These are phyloP conservation scores for Hormaphis cornu DNA, from an alignment of 1,140 invertebrate genomes.

Conservation along the genomic window DNA sequence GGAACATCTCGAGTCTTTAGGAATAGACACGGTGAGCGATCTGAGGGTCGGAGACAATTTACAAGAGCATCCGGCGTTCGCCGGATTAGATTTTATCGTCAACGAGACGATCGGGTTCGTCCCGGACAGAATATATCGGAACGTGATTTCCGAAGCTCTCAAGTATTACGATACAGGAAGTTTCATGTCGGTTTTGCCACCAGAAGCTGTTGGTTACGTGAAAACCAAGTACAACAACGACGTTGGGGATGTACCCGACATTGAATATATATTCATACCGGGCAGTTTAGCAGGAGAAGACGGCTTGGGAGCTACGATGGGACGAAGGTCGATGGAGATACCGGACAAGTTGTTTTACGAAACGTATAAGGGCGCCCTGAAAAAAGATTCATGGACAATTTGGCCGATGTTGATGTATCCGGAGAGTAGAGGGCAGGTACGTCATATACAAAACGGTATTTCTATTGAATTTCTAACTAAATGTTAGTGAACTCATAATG, in stretches of 20 bases:
- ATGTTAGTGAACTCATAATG: too few relatives aligned
- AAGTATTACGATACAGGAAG: constrained; percentile 42
- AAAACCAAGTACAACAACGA: constrained; percentile 47
- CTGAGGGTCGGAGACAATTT: constrained; percentile 70
- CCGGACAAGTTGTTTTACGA: constrained; percentile 41
- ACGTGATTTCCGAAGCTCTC: constrained; percentile 33
- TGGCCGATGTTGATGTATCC: constrained; percentile 63
- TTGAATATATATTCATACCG: constrained; percentile 42
- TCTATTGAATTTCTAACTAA: too few relatives aligned
- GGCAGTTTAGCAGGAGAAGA: constrained; percentile 33
- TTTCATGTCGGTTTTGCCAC: constrained; percentile 52
- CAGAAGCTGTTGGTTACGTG: constrained; percentile 59
- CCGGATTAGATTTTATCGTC: constrained; percentile 55
- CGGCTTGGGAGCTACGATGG: constrained; percentile 38
- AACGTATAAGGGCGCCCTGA: constrained; percentile 41
- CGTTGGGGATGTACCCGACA: constrained; percentile 38
- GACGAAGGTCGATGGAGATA: constrained; percentile 42
- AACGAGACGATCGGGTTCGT: constrained; percentile 44
- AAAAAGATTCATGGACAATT: constrained; percentile 43
- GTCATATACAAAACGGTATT: too few relatives aligned
- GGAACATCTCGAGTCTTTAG: constrained; percentile 45
- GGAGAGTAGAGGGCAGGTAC: constrained; percentile 59
- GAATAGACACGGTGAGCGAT: constrained; percentile 51
- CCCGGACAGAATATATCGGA: constrained; percentile 43
- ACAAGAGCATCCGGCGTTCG: constrained; percentile 63